These are phyloP conservation scores for Hemistola chrysoprasaria DNA, from an alignment of 2,888 invertebrate species.

Conservation along the genomic window DNA sequence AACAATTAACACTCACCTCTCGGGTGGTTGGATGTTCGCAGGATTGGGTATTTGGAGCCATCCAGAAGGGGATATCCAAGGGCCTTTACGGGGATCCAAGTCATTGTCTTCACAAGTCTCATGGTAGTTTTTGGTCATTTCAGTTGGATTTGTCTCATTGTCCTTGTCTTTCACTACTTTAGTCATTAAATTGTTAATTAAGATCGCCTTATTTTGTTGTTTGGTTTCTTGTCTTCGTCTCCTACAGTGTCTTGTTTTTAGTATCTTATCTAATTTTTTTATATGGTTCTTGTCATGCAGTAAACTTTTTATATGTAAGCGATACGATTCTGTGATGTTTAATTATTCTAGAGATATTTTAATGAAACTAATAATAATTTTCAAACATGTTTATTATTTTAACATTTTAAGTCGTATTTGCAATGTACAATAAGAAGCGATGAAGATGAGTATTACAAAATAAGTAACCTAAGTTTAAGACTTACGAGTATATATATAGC, in stretches of 20 bases:
- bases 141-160: background rate
- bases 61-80: constrained; percentile 53
- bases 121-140: constrained; percentile 13
- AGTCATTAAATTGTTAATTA: too few relatives aligned
- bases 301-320: too few relatives aligned
- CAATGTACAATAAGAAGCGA: constrained; percentile 75
- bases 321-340: too few relatives aligned
- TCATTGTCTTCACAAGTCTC: constrained; percentile 35
- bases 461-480: constrained; percentile 53
- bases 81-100: constrained; percentile 44
- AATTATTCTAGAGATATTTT: background rate
- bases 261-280: too few relatives aligned
- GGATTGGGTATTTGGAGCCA: constrained; percentile 60
- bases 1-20: constrained; percentile 63
- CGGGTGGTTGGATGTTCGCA: constrained; percentile 54
- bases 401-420: constrained; percentile 72
- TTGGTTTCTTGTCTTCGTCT: constrained; percentile 1
- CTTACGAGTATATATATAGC: constrained; percentile 48
- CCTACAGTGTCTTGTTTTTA: background rate
- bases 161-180: constrained; percentile 10
- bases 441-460: constrained; percentile 61
- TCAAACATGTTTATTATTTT: constrained; percentile 60
- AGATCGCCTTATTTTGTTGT: background rate
- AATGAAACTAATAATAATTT: constrained; percentile 30
- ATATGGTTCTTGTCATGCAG: too few relatives aligned